Conservation (phyloP, 2,797 vertebrate species). For the Syngnathus acus region DNA sequence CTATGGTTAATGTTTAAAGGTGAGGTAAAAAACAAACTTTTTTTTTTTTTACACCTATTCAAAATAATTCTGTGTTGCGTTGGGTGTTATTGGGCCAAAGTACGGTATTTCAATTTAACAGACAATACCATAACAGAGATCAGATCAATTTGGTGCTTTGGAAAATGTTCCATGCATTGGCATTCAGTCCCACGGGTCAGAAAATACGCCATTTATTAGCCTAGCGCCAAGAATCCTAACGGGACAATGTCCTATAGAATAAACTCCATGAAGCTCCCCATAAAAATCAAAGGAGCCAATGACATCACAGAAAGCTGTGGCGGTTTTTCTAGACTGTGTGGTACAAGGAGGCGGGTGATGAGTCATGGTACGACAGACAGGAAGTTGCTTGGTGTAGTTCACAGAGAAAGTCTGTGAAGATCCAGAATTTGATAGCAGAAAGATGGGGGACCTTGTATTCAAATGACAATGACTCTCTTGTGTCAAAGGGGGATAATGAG, state of each 20-base stretch:
- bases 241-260: conserved; percentile 51
- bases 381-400: conserved; percentile 45
- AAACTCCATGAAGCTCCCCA: conserved; percentile 11
- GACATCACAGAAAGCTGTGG: conserved; percentile 36
- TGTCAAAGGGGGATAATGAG: conserved; percentile 39
- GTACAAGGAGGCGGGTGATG: conserved; percentile 45
- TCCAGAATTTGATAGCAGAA: conserved; percentile 35
- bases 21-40: no score
- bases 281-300: conserved; percentile 47
- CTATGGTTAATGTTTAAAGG: no score
- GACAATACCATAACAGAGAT: not conserved
- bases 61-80: no score
- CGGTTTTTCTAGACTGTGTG: conserved; percentile 39
- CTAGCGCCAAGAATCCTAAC: conserved; percentile 35
- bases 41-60: not conserved
- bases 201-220: conserved; percentile 42
- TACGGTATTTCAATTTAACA: no score
- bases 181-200: conserved; percentile 30
- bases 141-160: not conserved
- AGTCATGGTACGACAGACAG: conserved; percentile 54
- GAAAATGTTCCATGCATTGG: not conserved
- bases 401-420: conserved; percentile 43
- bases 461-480: conserved; percentile 54
- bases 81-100: no score
- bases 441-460: conserved; percentile 45